A percentile compares a stretch with the other conserved stretches of the same genome.
These are phyloP conservation scores for Micrasema longulum DNA, from an alignment of 1,140 invertebrate species.

Conservation along the genomic window DNA sequence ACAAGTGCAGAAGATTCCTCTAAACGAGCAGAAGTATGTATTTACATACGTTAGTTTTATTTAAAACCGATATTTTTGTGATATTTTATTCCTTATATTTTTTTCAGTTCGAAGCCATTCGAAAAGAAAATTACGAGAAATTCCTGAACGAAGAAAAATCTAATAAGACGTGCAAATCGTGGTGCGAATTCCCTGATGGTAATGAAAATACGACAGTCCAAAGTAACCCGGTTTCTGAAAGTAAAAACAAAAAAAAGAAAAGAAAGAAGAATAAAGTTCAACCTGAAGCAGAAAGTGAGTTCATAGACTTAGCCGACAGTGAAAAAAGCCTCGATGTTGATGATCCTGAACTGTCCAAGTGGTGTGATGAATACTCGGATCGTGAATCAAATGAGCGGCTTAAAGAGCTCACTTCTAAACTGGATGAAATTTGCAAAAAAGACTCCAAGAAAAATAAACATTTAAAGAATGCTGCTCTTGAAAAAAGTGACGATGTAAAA, in stretches of 20 bases:
- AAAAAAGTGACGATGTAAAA: constrained; percentile 12
- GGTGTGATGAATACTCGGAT: constrained; percentile 47
- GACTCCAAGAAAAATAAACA: constrained; percentile 38
- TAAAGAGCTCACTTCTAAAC: constrained; percentile 46
- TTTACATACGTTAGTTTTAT: not conserved
- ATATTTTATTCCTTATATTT: not conserved
- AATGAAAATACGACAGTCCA: not conserved
- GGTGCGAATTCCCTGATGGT: constrained; percentile 66
- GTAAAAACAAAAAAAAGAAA: constrained; percentile 32
- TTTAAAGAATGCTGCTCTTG: too few relatives aligned
- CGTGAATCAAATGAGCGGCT: constrained; percentile 50
- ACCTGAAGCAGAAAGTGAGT: constrained; percentile 23
- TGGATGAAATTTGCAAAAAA: constrained; percentile 53
- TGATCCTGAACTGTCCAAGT: constrained; percentile 48
- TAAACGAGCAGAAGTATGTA: constrained; percentile 64
- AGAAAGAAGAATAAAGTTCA: constrained; percentile 46
- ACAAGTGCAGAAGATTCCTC: constrained; percentile 61
- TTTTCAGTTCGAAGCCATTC: constrained; percentile 63
- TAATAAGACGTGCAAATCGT: constrained; percentile 63
- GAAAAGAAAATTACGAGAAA: constrained; percentile 68
- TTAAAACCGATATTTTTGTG: not conserved
- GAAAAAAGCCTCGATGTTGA: constrained; percentile 51
- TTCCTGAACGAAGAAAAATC: constrained; percentile 68
- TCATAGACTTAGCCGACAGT: constrained; percentile 52
- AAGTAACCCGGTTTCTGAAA: too few relatives aligned